Evolutionary conservation across 2,888 invertebrate genomes (phyloP), one percentile per base, ranked within the genome.

Genomic region (Chydorus sphaericus): DNA sequence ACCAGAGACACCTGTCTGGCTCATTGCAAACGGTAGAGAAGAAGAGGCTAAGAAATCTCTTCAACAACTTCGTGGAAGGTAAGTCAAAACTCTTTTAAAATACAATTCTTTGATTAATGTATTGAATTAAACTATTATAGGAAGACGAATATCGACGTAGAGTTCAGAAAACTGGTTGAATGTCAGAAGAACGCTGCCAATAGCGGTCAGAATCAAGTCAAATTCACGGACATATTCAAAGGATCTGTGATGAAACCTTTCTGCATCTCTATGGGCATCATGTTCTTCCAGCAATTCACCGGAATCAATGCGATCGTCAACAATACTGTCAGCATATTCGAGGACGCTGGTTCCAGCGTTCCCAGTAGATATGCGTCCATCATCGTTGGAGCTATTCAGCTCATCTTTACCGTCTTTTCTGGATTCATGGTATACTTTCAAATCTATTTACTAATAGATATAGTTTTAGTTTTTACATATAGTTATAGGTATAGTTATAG

Each of bases 1-100:
- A 60, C 93, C 93, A 1, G 94, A 96, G 72, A 91, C 93, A 0
- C 94, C 96, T 0, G 79, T 88, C 61, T 93, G 90, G 88, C 84
- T 84, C 69, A 78, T 92, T 33, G 79, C 85, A 2, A 85, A 84
- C 66, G 82, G 82, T 16, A 78, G 81, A 52, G 76, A 79, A 59
- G 81, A 84, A 60, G 80, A 82, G 44, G 91, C 92, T 0, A 76
- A 80, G 31, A 80, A 80, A 65, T 77, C 92, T 0, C 73, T 94
- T 37, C 76, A 81, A 62, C 89, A 88, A 85, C 71, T 96, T 33
- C 78, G 93, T 60, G 90, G 91, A 55, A 77, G 78, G 60, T 55
- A 55, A 28, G 48, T 51, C 5, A 38, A 44, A 18, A n/a, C n/a
- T n/a, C n/a, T n/a, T n/a, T n/a, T n/a, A n/a, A n/a, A n/a, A n/a